Evolutionary conservation across 2,888 invertebrate species (phyloP).

Genomic region (Drosophila anceps): DNA sequence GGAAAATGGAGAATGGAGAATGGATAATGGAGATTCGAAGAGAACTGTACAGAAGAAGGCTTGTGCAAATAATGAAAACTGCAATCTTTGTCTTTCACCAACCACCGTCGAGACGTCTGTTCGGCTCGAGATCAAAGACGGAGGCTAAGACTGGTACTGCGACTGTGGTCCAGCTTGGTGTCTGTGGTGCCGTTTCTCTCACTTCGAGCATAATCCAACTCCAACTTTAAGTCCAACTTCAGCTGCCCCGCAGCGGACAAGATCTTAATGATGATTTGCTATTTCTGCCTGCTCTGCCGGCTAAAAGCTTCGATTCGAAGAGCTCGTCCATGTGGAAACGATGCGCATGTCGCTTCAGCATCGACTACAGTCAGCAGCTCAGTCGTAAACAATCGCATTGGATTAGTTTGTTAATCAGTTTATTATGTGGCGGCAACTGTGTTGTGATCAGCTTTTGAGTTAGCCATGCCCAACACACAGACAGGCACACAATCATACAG

Average conservation of each 20-base stretch:
- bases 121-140: conserved; percentile 56
- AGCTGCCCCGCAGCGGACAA: conserved; percentile 25
- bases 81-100: conserved; percentile 59
- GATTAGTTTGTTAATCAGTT: conserved; percentile 79
- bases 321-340: conserved; percentile 46
- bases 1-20: conserved; percentile 10
- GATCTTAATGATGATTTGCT: conserved; percentile 77
- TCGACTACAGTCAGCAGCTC: conserved; percentile 37
- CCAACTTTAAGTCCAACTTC: neutral
- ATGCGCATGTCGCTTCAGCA: conserved; percentile 41
- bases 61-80: conserved; percentile 49
- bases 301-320: conserved; percentile 19
- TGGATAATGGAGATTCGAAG: conserved; percentile 8
- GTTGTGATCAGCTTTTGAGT: conserved; percentile 38
- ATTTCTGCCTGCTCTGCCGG: conserved; percentile 48
- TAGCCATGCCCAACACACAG: neutral
- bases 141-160: conserved; percentile 1
- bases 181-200: conserved; percentile 62
- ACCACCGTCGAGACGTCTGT: conserved; percentile 30
- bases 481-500: neutral
- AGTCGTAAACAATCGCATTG: conserved; percentile 73
- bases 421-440: conserved; percentile 58
- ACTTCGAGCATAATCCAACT: conserved; percentile 34
- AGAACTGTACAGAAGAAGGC: conserved; percentile 22
- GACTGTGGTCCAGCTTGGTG: conserved; percentile 27